phyloP scores from a whole-genome alignment of 2,888 invertebrate genomes.

The Cordilura impudica region DNA sequence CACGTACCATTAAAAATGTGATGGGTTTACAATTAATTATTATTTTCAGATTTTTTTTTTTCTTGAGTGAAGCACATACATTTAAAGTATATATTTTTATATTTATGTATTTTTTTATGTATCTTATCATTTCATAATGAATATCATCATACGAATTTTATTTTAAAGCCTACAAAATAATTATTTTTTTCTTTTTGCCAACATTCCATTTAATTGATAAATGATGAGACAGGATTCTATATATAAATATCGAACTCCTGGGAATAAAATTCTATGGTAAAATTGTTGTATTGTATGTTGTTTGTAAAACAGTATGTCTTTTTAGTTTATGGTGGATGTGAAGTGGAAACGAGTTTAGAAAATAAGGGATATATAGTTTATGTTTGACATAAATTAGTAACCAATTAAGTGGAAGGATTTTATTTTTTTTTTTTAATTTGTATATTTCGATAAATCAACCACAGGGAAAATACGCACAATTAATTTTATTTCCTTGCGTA shows the following conservation, averaged over 20 bases:
- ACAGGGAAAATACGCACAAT: slow-evolving; percentile 60
- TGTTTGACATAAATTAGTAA: slow-evolving; percentile 35
- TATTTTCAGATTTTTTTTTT: slow-evolving; percentile 36
- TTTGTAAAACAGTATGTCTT: background rate
- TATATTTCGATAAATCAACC: slow-evolving; percentile 46
- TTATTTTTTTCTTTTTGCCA: slow-evolving; percentile 30
- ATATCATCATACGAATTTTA: slow-evolving; percentile 43
- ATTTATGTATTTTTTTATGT: slow-evolving; percentile 36
- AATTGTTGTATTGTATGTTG: background rate
- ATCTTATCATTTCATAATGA: slow-evolving; percentile 46
- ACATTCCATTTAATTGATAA: slow-evolving; percentile 14
- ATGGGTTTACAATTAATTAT: slow-evolving; percentile 52
- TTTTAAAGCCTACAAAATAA: slow-evolving; percentile 33
- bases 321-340: slow-evolving; percentile 15
- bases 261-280: background rate
- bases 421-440: slow-evolving; percentile 23
- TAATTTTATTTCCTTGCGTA: slow-evolving; percentile 64
- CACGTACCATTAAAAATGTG: slow-evolving; percentile 56
- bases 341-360: slow-evolving; percentile 7
- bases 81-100: slow-evolving; percentile 56
- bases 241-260: slow-evolving; percentile 11
- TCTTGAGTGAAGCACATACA: slow-evolving; percentile 62
- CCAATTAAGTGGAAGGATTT: slow-evolving; percentile 52
- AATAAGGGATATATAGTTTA: slow-evolving; percentile 11
- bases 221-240: slow-evolving; percentile 5